Base-by-base conservation (phyloP, 1,140 invertebrate species). In the Scaptomyza hsui region DNA sequence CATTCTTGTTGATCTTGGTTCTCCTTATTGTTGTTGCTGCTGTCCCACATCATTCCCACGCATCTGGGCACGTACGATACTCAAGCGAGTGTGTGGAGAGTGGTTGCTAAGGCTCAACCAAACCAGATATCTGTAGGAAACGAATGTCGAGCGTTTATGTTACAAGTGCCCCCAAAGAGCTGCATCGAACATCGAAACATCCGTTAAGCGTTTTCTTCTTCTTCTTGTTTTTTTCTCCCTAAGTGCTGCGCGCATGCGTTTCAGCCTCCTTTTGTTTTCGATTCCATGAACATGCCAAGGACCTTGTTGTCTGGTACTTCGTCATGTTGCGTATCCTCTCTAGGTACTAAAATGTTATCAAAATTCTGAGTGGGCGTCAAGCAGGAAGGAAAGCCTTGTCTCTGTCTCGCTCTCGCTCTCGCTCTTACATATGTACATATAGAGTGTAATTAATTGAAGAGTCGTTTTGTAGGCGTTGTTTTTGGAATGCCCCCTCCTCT, bases 11-110 rank as follows among this genome's bases (percentile, higher is more conserved):
- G 55, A 49, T n/a, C 7, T 16, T 10, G 4, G 4, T 32, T 35
- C 16, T 24, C 35, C 45, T 41, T 51, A 41, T 35, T 47, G 32
- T 47, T 39, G 44, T 60, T 24, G 76, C 79, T 35, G 21, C 41
- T 55, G 51, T 55, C 51, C 51, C 71, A 72, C 77, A 79, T 82
- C 82, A 86, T 86, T 86, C 82, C 82, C 82, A 86, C 82, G 82
- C 82, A 88, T 88, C 75, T 86, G 82, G 82, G 82, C 82, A 86
- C 82, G 82, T 86, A 86, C 82, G 82, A 61, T 78, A 45, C 49
- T 79, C 65, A 75, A 81, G 61, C 26, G 70, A 49, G 53, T 29
- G 32, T 32, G 16, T 37, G n/a, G 39, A 24, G 59, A 60, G 47
- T 68, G 56, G 26, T 51, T 60, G 64, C 55, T 37, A 49, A 32